These are phyloP conservation scores for Laticauda colubrina DNA, from an alignment of 2,113 vertebrate species.

Conservation along the genomic window DNA sequence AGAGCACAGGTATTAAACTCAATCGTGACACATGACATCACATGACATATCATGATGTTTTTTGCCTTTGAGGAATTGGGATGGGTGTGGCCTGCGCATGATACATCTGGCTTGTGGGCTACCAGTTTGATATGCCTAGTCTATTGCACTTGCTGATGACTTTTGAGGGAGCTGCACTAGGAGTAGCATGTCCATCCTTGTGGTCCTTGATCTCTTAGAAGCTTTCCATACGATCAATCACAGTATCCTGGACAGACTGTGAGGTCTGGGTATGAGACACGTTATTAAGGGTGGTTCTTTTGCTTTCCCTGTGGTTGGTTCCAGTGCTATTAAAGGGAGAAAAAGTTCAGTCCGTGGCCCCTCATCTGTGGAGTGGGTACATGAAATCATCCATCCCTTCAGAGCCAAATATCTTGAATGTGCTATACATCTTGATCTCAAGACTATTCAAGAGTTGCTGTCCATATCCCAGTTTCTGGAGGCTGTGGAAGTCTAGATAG, in stretches of 20 bases:
- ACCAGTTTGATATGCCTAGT: too few species aligned
- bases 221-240: not conserved
- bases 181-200: not conserved
- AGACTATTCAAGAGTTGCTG: not conserved
- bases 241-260: not conserved
- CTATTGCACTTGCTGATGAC: not conserved
- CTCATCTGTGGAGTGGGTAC: not conserved
- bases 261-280: not conserved
- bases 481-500: not conserved
- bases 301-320: not conserved
- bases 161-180: not conserved
- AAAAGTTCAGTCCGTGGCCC: not conserved
- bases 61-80: too few species aligned
- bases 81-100: too few species aligned
- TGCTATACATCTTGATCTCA: not conserved
- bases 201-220: not conserved
- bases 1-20: too few species aligned
- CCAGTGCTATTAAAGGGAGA: not conserved
- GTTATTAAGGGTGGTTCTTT: not conserved
- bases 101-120: too few species aligned
- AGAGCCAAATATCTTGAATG: not conserved
- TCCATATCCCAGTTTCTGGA: not conserved
- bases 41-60: too few species aligned
- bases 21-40: too few species aligned
- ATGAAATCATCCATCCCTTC: not conserved